Percentiles rank a stretch among this genome's conserved stretches.
phyloP scores from a whole-genome alignment of 2,888 invertebrate species.

The Gisinianus flammeolus region DNA sequence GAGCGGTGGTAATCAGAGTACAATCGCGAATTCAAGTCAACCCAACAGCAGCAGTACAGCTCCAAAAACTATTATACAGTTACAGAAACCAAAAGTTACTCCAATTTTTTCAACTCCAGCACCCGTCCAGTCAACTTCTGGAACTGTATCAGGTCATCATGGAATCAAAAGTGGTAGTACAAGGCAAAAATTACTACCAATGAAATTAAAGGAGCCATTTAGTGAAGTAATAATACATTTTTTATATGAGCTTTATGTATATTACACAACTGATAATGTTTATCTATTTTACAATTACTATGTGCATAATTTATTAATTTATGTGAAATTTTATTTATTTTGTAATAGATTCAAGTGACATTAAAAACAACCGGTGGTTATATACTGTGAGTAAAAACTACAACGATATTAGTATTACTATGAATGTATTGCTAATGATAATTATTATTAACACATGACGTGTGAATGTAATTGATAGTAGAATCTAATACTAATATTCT shows the following conservation, averaged over 20 bases:
- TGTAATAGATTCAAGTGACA: constrained; percentile 17
- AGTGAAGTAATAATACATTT: constrained; percentile 8
- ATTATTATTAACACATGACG: too few relatives aligned
- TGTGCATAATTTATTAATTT: background rate
- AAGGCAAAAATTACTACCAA: constrained; percentile 18
- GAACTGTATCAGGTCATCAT: background rate
- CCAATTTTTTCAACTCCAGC: background rate
- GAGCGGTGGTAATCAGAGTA: too few relatives aligned
- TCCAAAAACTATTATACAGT: constrained; percentile 11
- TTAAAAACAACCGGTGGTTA: constrained; percentile 30
- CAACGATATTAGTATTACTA: too few relatives aligned
- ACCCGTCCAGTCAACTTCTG: background rate
- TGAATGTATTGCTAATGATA: too few relatives aligned
- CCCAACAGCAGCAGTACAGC: background rate
- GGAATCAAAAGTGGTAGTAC: background rate
- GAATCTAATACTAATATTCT: too few relatives aligned
- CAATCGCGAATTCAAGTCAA: background rate
- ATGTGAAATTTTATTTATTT: background rate
- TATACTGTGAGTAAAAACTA: background rate
- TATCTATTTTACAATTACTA: background rate
- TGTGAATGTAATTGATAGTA: too few relatives aligned
- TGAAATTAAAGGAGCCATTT: constrained; percentile 20
- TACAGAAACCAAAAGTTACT: constrained; percentile 7
- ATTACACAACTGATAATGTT: background rate
- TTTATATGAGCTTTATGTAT: background rate